phyloP scores from a whole-genome alignment of 2,797 vertebrate genomes.

The Oreonectes daqikongensis region DNA sequence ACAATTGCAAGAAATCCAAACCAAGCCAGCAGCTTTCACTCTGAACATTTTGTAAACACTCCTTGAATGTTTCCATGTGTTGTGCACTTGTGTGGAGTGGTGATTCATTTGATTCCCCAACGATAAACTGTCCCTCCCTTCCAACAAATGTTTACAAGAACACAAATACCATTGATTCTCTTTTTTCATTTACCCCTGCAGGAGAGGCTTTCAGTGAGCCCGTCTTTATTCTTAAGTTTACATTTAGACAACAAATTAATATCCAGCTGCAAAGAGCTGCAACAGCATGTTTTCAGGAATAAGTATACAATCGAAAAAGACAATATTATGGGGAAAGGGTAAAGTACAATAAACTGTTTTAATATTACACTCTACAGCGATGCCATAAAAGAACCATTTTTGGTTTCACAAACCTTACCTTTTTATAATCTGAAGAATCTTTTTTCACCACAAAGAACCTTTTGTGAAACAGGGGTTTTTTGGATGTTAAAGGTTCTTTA shows the following conservation, averaged over 20 bases:
- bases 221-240: background rate
- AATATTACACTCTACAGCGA: too few species aligned
- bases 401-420: too few species aligned
- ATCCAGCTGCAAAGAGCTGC: background rate
- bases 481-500: too few species aligned
- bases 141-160: slow-evolving; percentile 37
- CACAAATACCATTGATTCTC: slow-evolving; percentile 4
- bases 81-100: slow-evolving; percentile 11
- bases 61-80: slow-evolving; percentile 21
- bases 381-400: too few species aligned
- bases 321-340: background rate
- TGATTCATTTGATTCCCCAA: slow-evolving; percentile 29
- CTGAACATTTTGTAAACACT: background rate
- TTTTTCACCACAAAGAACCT: too few species aligned
- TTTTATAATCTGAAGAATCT: too few species aligned
- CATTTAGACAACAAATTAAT: slow-evolving; percentile 3
- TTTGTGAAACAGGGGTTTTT: too few species aligned
- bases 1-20: background rate
- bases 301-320: background rate
- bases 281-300: background rate
- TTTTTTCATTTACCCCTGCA: background rate
- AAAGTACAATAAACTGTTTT: background rate
- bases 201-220: background rate
- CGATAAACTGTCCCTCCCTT: slow-evolving; percentile 15
- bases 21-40: background rate